Base-by-base conservation (phyloP, 2,888 invertebrate species). In the Lasioglossum morio region DNA sequence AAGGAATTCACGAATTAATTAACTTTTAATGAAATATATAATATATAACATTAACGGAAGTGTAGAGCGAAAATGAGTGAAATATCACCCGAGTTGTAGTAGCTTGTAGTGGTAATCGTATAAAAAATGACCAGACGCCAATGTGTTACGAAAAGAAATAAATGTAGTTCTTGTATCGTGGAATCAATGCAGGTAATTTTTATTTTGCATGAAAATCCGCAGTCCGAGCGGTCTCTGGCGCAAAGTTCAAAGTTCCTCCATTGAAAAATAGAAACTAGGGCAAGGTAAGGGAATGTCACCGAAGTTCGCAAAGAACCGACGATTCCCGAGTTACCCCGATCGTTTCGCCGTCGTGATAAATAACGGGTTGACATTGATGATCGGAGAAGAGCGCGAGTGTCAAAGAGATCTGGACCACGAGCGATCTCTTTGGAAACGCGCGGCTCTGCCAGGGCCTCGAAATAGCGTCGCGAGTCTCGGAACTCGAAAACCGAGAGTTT, bases 351-450 rank as follows among this genome's bases (percentile, higher is more conserved):
- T 4, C 30, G 66, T 8, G 66, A 16, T 30, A 30, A 66, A 30
- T 30, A 66, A 34, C 34, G 60, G 27, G 27, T 27, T 16, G 66
- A 66, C 19, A 34, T 34, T 23, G 34, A 34, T 8, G 66, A 10
- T 66, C 34, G 30, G 34, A 34, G 66, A 19, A 30, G 63, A 63
- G 60, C 48, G 48, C 53, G 10, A 53, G 10, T 63, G 27, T 66
- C 66, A 66, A 66, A 66, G 66, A 19, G 34, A 66, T 34, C 66
- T 66, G 66, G 66, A 66, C 19, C 34, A 34, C 66, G 66, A 66
- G 19, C 30, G 30, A 34, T 19, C 34, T 23, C 34, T 66, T 66
- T 66, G 66, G 34, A 34, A 34, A 66, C 66, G 30, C 30, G 16
- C 34, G 30, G 19, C 34, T 34, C 66, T 63, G 63, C 63, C 63